These are phyloP conservation scores for Columbina picui DNA, from an alignment of 2,113 vertebrate genomes.

Conservation along the genomic window DNA sequence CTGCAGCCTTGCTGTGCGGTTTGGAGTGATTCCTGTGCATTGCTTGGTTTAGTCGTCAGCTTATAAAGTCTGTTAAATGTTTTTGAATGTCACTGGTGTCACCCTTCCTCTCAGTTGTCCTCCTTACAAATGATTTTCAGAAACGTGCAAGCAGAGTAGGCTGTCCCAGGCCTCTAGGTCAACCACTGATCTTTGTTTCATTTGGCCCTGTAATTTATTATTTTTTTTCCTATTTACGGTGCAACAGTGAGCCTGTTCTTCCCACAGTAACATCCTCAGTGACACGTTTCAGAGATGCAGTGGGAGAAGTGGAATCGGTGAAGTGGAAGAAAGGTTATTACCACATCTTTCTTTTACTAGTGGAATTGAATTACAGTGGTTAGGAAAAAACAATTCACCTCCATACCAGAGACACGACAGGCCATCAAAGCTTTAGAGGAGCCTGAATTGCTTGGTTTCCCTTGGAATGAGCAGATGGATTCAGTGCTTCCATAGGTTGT, in stretches of 20 bases:
- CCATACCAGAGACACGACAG: neutral
- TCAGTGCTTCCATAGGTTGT: neutral
- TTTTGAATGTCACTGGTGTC: neutral
- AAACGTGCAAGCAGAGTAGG: neutral
- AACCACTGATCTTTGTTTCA: neutral
- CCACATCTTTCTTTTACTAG: neutral
- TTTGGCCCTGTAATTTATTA: rapidly evolving
- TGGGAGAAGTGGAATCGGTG: rapidly evolving
- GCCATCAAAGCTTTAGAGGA: neutral
- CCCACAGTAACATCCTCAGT: neutral
- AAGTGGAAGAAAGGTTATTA: neutral
- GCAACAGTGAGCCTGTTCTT: neutral
- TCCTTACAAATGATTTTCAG: neutral
- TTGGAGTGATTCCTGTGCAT: neutral
- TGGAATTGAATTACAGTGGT: neutral
- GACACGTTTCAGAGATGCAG: neutral
- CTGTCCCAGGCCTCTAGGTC: neutral
- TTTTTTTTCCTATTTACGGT: neutral
- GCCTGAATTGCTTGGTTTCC: neutral
- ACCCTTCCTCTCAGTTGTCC: neutral
- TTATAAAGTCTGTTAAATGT: neutral
- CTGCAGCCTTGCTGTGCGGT: neutral
- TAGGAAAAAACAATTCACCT: neutral
- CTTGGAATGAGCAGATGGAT: neutral
- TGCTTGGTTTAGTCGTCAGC: neutral